Conservation (phyloP, 2,888 invertebrate species). For the Diploptera punctata region DNA sequence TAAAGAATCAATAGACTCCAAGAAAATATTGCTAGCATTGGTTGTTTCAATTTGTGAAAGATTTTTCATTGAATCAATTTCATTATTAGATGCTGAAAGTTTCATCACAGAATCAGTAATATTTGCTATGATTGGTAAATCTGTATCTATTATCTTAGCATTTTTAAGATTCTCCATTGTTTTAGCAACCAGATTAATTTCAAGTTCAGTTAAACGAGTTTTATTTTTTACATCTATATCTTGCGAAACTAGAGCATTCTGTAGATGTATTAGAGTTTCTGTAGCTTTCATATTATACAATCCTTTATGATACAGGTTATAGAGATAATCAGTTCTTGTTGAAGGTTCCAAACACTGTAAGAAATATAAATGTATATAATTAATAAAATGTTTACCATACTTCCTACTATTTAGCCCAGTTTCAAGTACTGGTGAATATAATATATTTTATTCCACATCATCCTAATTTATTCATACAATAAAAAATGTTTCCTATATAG, state of each 20-base stretch:
- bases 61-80: background rate
- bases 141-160: background rate
- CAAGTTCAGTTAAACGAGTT: conserved; percentile 12
- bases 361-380: no score
- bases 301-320: background rate
- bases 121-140: conserved; percentile 27
- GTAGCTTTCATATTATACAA: background rate
- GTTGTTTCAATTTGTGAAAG: background rate
- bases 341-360: conserved; percentile 21
- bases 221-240: background rate
- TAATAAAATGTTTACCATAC: no score
- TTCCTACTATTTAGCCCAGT: no score
- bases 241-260: conserved; percentile 4
- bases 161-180: background rate
- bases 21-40: conserved; percentile 68
- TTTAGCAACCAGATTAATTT: conserved; percentile 24
- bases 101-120: conserved; percentile 27
- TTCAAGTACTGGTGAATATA: no score
- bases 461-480: no score
- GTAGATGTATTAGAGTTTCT: background rate
- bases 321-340: background rate
- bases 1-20: conserved; percentile 64
- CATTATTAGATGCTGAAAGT: background rate
- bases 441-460: no score
- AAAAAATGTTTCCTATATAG: no score